Evolutionary conservation across 2,113 vertebrate species (phyloP), one percentile per base, ranked within the genome.

Genomic region (Smithornis capensis): DNA sequence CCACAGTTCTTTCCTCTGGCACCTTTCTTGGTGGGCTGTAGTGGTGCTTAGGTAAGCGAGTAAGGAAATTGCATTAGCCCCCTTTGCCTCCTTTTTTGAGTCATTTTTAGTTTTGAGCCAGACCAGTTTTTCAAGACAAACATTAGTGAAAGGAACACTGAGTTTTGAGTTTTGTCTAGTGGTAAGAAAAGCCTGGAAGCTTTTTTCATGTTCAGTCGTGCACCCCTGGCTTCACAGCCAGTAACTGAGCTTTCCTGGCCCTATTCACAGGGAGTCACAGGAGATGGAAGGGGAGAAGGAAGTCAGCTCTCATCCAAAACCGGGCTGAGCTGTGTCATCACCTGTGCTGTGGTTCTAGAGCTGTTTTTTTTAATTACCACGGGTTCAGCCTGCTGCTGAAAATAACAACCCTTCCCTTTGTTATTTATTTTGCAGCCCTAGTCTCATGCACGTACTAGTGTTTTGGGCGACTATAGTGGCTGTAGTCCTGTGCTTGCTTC

Each of bases 401-500:
- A 70, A 53, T 25, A 78, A 7, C 10, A 69, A 10, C 27, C 31
- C 27, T 81, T 91, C 25, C 4, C 8, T 77, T 42, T 63, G 2
- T 50, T 49, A 0, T 57, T 1, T 81, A 9, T 81, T 84, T 60
- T 8, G 7, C 71, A 83, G 12, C 35, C 19, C 12, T 40, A 10
- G 37, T 64, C 13, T 85, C 8, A 4, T 29, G 42, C 18, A 17
- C 1, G 0, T 47, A 1, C 25, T 50, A 4, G 5, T 55, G 17
- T 50, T 81, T 38, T 71, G 50, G 31, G 33, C 78, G 81, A n/a
- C 31, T 18, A 3, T 44, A 38, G 47, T 44, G 44, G 19, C 44
- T 22, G 22, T 22, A 47, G 27, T 25, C 31, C 71, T 75, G 7
- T 67, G 52, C 42, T 90, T 85, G 56, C 70, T 83, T 71, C 33